Evolutionary conservation across 2,888 invertebrate genomes (phyloP), one percentile per base, ranked within the genome.

Genomic region (Pterobdella sp.): DNA sequence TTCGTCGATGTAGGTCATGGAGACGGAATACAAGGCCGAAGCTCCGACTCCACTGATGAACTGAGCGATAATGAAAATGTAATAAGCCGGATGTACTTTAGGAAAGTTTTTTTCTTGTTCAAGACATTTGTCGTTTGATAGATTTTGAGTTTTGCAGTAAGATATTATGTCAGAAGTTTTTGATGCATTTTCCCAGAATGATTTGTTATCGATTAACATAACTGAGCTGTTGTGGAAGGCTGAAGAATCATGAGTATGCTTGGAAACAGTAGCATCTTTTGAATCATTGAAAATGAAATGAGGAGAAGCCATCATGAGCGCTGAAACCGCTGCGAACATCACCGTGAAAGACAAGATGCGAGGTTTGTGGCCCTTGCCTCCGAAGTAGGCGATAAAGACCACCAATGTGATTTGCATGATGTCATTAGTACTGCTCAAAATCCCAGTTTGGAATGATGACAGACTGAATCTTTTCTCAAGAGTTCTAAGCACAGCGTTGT

Each of bases 1-100:
- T 52, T 81, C 81, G 49, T 81, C 79, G 2, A 81, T 76, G 74
- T 80, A 81, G 29, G 79, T 78, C 4, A 80, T 77, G 1, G 80
- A 79, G 4, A 81, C 77, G 0, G 79, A 79, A 69, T 78, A 78
- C 75, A 80, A 76, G 29, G 68, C 74, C 4, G 75, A 73, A 18
- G 68, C 56, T 3, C 77, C 77, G 0, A 77, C 26, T 7, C 77
- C 77, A n/a, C 18, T 49, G 3, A 76, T 64, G 34, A 76, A 18
- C 73, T 75, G 73, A 32, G 74, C 76, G 4, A 52, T 49, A 34
- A 76, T 26, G 32, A 76, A 74, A 1, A 74, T 63, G 49, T 63
- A 70, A 35, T 63, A 76, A 31, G 75, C 76, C 10, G 70, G 71
- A 49, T 74, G 74, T 32, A 64, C 64, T 2, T 68, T 60, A 0